Base-by-base conservation (phyloP, 2,113 vertebrate genomes). In the Marmota flaviventris region DNA sequence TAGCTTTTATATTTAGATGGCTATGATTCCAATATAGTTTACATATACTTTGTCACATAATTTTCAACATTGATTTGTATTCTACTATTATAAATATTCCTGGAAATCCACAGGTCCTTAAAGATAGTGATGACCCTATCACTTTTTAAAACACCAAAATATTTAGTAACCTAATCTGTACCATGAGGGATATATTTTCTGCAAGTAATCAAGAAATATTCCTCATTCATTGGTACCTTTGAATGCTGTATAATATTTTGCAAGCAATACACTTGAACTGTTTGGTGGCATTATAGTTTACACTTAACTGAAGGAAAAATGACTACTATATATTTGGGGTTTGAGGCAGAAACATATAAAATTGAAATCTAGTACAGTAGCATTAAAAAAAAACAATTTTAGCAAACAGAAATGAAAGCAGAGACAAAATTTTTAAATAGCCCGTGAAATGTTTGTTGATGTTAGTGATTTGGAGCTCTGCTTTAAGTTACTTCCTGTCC, bases 331-430 rank as follows among this genome's bases (percentile, higher is more conserved):
- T 53, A 58, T 65, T 16, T 48, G 17, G 85, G 22, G 67, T 79
- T 95, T 91, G 34, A 86, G 51, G 34, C 53, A 95, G n/a, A 86
- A 89, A 12, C 27, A 85, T 39, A 5, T 70, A 76, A 76, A 93
- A 79, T 65, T 58, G 20, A 93, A 95, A 96, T 78, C 37, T 34
- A 56, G 34, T 56, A 73, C 27, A 37, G 24, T 39, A 51, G 88
- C 8, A 56, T 78, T 63, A 87, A 90, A 93, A 95, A 39, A 90
- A 83, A 90, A 69, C 84, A 45, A 82, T 75, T 95, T 77, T 77
- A 93, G n/a, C 17, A 37, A 93, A 85, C 27, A 37, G n/a, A 91
- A 70, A 34, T 95, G 63, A 84, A 94, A 91, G 29, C 11, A 89
- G 58, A 29, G 3, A 34, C 56, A 69, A 85, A 78, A 48, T 92